These are phyloP conservation scores for Porites divaricata DNA, from an alignment of 92 coral and sea anemone species.

Conservation along the genomic window DNA sequence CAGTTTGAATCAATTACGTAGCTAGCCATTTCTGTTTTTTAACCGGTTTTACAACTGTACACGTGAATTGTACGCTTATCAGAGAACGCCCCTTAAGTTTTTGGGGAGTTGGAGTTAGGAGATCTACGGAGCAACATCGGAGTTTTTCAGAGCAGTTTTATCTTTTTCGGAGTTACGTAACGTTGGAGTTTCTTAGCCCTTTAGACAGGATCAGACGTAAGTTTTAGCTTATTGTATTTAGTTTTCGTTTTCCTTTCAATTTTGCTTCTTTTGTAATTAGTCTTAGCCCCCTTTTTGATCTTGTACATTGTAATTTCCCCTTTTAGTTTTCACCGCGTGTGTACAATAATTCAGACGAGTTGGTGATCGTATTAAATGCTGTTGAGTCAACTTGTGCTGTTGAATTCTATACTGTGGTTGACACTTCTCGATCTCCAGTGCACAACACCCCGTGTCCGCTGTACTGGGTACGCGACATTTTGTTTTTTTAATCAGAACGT, in stretches of 20 bases:
- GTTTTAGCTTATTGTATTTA: slow-evolving; percentile 25
- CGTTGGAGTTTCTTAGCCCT: slow-evolving; percentile 25
- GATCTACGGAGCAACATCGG: slow-evolving; percentile 28
- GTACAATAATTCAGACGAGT: slow-evolving; percentile 31
- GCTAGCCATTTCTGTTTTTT: slow-evolving; percentile 11
- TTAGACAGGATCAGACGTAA: slow-evolving; percentile 39
- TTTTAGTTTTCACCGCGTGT: slow-evolving; percentile 35
- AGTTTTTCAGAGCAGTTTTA: slow-evolving; percentile 8
- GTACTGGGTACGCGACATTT: slow-evolving; percentile 23
- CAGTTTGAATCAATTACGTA: slow-evolving; percentile 24
- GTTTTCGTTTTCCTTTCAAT: slow-evolving; percentile 1
- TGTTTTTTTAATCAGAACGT: too few species aligned
- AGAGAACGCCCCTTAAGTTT: slow-evolving; percentile 33
- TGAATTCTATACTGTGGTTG: slow-evolving; percentile 35
- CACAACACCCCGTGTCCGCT: slow-evolving; percentile 25
- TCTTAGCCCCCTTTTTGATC: slow-evolving; percentile 28
- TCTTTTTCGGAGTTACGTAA: slow-evolving; percentile 21
- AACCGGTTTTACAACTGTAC: slow-evolving; percentile 25
- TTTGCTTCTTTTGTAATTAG: slow-evolving; percentile 8
- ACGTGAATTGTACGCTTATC: slow-evolving; percentile 16
- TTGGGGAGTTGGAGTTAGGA: slow-evolving; percentile 21
- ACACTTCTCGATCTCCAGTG: slow-evolving; percentile 31
- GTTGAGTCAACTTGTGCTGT: slow-evolving; percentile 37
- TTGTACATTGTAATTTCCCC: slow-evolving; percentile 28
- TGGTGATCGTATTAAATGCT: slow-evolving; percentile 20